These are phyloP conservation scores for Macaria notata DNA, from an alignment of 2,888 invertebrate species.

Conservation along the genomic window DNA sequence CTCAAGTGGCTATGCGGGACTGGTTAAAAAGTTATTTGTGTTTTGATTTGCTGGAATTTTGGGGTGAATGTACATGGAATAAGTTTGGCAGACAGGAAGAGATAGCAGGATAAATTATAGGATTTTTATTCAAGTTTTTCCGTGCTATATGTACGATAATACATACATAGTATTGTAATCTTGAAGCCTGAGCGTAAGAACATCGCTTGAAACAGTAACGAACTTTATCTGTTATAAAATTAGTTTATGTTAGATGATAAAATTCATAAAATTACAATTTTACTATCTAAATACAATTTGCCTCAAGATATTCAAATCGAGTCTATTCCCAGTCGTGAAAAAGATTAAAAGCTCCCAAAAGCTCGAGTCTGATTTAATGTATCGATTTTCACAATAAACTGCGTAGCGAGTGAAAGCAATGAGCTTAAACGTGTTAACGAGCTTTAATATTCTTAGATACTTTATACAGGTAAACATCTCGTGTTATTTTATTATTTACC, in stretches of 20 bases:
- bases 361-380: constrained; percentile 13
- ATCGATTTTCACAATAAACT: constrained; percentile 38
- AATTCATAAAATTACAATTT: too few relatives aligned
- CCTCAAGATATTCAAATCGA: background rate
- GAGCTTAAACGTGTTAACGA: constrained; percentile 23
- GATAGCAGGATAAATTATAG: too few relatives aligned
- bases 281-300: background rate
- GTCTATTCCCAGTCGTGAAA: constrained; percentile 4
- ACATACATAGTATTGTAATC: too few relatives aligned
- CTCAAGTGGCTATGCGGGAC: constrained; percentile 11
- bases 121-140: too few relatives aligned
- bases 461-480: background rate
- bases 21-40: constrained; percentile 15
- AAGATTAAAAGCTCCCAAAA: constrained; percentile 6
- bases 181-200: too few relatives aligned
- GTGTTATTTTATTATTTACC: background rate
- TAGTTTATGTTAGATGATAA: too few relatives aligned
- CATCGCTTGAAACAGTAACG: too few relatives aligned
- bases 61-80: constrained; percentile 10
- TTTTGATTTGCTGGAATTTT: constrained; percentile 7
- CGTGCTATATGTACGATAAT: too few relatives aligned
- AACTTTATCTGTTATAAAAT: too few relatives aligned
- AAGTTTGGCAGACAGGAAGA: background rate
- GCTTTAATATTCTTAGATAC: constrained; percentile 12
- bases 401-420: constrained; percentile 21